These are phyloP conservation scores for Auanema sp. DNA, from an alignment of 2,888 invertebrate species.

Conservation along the genomic window DNA sequence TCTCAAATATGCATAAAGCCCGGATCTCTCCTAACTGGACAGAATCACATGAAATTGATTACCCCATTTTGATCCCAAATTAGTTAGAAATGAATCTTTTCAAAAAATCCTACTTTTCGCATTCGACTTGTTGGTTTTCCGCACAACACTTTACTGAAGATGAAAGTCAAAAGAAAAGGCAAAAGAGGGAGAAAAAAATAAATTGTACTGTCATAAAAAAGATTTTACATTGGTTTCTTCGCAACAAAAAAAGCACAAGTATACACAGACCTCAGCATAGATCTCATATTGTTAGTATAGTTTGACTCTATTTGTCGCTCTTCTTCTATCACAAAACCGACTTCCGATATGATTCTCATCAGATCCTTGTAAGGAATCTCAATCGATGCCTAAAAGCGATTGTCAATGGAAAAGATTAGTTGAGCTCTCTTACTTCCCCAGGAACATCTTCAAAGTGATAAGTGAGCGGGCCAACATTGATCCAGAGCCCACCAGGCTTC, in stretches of 20 bases:
- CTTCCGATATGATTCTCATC: conserved; percentile 21
- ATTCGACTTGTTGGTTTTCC: too few species aligned
- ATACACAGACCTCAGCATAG: conserved; percentile 42
- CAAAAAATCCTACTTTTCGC: too few species aligned
- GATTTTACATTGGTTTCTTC: conserved; percentile 15
- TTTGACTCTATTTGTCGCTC: conserved; percentile 30
- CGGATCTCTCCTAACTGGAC: too few species aligned
- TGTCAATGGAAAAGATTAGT: background rate
- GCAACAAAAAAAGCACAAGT: conserved; percentile 43
- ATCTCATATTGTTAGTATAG: conserved; percentile 34
- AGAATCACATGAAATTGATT: too few species aligned
- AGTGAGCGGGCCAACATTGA: conserved; percentile 74
- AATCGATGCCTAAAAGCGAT: conserved; percentile 23
- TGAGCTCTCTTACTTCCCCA: conserved; percentile 39
- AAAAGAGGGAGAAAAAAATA: too few species aligned
- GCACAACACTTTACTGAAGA: too few species aligned
- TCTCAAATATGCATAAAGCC: too few species aligned
- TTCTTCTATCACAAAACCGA: conserved; percentile 26
- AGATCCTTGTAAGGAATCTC: conserved; percentile 36
- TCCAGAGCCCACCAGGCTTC: conserved; percentile 75
- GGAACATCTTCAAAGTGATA: conserved; percentile 71
- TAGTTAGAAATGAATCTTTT: too few species aligned
- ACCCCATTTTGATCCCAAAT: too few species aligned
- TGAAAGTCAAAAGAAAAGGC: too few species aligned
- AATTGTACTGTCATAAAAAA: too few species aligned